Percentiles rank a stretch among this genome's conserved stretches.
These are phyloP conservation scores for Mylabris sibirica DNA, from an alignment of 2,888 invertebrate species.

Conservation along the genomic window DNA sequence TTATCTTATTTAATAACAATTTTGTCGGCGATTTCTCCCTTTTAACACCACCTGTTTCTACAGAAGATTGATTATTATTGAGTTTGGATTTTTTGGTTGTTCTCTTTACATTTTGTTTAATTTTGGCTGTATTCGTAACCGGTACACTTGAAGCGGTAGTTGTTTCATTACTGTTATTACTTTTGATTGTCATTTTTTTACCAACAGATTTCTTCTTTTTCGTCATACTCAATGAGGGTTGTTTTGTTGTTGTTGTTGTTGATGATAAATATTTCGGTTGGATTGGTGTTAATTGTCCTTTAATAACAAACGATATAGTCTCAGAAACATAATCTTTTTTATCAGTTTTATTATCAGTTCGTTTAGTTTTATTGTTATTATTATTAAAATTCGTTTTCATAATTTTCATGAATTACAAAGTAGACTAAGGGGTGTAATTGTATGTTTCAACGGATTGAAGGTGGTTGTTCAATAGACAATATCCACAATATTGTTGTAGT, in stretches of 20 bases:
- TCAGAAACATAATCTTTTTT: conserved; percentile 55
- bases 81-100: not conserved
- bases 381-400: conserved; percentile 39
- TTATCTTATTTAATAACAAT: too few relatives aligned
- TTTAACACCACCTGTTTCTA: too few relatives aligned
- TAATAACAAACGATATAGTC: conserved; percentile 59
- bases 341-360: conserved; percentile 38
- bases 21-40: too few relatives aligned
- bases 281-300: conserved; percentile 56
- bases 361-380: conserved; percentile 48
- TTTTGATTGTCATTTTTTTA: conserved; percentile 41
- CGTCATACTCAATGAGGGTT: conserved; percentile 27
- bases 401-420: conserved; percentile 8
- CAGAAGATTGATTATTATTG: too few relatives aligned
- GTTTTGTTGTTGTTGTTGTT: conserved; percentile 13
- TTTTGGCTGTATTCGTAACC: conserved; percentile 35
- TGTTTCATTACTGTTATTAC: too few relatives aligned
- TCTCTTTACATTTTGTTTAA: conserved; percentile 35
- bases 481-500: conserved; percentile 38
- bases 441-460: not conserved
- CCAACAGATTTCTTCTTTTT: conserved; percentile 36
- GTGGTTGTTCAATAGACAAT: conserved; percentile 20
- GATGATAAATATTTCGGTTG: conserved; percentile 42
- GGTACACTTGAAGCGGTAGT: conserved; percentile 4
- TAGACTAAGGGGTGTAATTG: not conserved